These are phyloP conservation scores for Lumbricus terrestris DNA, from an alignment of 2,888 invertebrate genomes.

Conservation along the genomic window DNA sequence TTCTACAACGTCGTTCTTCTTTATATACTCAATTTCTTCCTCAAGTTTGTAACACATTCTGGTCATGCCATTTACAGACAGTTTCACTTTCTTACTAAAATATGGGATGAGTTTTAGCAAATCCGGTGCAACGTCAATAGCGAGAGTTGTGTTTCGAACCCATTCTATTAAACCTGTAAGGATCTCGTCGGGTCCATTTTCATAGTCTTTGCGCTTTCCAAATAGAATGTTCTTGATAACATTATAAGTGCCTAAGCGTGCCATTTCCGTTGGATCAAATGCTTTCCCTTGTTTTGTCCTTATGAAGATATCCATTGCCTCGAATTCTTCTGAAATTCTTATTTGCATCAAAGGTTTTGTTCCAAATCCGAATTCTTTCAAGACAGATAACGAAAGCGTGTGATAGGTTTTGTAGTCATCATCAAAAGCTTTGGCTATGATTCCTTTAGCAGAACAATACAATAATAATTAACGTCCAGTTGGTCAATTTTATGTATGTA, in stretches of 20 bases:
- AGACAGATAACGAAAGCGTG: neutral
- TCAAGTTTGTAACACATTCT: neutral
- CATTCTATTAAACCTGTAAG: neutral
- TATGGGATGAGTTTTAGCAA: neutral
- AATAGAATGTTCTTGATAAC: constrained; percentile 12
- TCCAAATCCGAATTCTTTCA: constrained; percentile 23
- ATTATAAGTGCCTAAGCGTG: neutral
- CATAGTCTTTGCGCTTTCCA: neutral
- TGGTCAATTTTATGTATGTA: too few species aligned
- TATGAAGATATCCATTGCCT: neutral
- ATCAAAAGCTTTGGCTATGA: neutral
- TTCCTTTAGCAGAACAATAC: neutral
- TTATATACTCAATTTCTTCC: neutral
- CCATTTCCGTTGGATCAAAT: neutral
- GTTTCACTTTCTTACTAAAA: too few species aligned
- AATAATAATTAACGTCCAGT: too few species aligned
- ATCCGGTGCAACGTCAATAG: neutral
- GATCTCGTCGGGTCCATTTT: neutral
- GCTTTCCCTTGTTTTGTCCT: neutral
- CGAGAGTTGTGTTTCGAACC: too few species aligned
- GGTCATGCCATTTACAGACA: too few species aligned
- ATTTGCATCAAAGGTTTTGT: neutral
- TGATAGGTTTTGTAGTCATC: constrained; percentile 5
- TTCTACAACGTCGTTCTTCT: neutral
- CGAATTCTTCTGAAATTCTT: constrained; percentile 17